phyloP scores from a whole-genome alignment of 2,797 vertebrate species.

The Leptoclinus maculatus region DNA sequence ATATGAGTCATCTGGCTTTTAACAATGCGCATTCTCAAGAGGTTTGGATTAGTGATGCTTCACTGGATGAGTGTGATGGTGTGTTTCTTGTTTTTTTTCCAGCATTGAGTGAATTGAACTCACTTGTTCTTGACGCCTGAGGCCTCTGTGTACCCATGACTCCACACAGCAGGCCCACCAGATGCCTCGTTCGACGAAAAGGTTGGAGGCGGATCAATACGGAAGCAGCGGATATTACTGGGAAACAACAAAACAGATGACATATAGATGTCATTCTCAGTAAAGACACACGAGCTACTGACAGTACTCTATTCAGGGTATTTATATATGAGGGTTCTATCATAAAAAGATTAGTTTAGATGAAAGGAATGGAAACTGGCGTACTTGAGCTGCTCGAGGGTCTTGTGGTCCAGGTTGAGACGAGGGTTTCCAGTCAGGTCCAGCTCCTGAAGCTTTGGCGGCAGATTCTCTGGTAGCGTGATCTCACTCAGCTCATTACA shows the following conservation, averaged over 20 bases:
- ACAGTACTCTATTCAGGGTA: background rate
- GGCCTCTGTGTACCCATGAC: slow-evolving; percentile 96
- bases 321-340: background rate
- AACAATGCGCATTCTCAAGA: slow-evolving; percentile 24
- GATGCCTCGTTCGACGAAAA: slow-evolving; percentile 89
- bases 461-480: slow-evolving; percentile 94
- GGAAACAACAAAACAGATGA: slow-evolving; percentile 52
- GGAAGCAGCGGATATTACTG: slow-evolving; percentile 98
- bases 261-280: slow-evolving; percentile 25
- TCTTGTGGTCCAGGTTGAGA: slow-evolving; percentile 94
- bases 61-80: slow-evolving; percentile 8
- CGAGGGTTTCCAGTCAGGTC: slow-evolving; percentile 98
- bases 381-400: slow-evolving; percentile 96
- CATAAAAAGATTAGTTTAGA: background rate
- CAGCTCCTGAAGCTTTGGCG: slow-evolving; percentile 96
- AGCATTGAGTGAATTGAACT: slow-evolving; percentile 61
- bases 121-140: slow-evolving; percentile 98
- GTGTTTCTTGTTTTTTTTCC: background rate
- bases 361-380: slow-evolving; percentile 25
- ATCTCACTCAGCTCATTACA: slow-evolving; percentile 96
- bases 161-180: slow-evolving; percentile 95
- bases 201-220: slow-evolving; percentile 92
- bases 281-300: background rate
- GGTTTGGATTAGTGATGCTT: slow-evolving; percentile 45
- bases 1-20: slow-evolving; percentile 41